Conservation (phyloP, 2,888 invertebrate genomes). For the Tinea pellionella region DNA sequence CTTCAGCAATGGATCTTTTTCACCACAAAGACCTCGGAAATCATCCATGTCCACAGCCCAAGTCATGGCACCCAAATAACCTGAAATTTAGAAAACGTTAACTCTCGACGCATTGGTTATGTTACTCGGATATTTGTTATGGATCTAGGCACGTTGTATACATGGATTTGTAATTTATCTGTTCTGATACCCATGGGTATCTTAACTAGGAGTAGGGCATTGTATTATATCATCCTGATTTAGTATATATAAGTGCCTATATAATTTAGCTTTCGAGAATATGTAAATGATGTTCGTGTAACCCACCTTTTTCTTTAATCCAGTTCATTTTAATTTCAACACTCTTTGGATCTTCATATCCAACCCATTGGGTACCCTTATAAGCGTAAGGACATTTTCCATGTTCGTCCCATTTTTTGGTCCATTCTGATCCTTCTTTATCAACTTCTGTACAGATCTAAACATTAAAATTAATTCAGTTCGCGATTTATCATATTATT, state of each 20-base stretch:
- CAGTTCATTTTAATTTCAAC: conserved; percentile 91
- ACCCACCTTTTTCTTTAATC: conserved; percentile 78
- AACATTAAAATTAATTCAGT: conserved; percentile 12
- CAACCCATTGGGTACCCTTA: conserved; percentile 92
- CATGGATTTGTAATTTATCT: no score
- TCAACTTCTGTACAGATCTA: conserved; percentile 84
- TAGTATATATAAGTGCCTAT: no score
- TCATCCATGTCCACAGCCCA: conserved; percentile 96
- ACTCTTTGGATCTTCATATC: conserved; percentile 85
- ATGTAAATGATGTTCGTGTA: conserved; percentile 18
- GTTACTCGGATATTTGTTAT: no score
- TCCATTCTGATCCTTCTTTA: conserved; percentile 80
- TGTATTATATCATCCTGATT: no score
- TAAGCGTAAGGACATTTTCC: conserved; percentile 89
- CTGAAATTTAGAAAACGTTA: neutral
- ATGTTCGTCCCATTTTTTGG: conserved; percentile 83
- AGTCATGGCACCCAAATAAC: conserved; percentile 87
- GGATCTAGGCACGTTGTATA: no score
- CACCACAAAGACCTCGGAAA: conserved; percentile 85
- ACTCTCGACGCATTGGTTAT: no score
- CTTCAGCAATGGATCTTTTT: conserved; percentile 79
- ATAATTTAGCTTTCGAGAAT: no score
- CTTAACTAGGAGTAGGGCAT: no score
- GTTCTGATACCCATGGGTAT: no score
- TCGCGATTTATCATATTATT: neutral